These are phyloP conservation scores for Orthonychiurus folsomi DNA, from an alignment of 2,888 invertebrate species.

Conservation along the genomic window DNA sequence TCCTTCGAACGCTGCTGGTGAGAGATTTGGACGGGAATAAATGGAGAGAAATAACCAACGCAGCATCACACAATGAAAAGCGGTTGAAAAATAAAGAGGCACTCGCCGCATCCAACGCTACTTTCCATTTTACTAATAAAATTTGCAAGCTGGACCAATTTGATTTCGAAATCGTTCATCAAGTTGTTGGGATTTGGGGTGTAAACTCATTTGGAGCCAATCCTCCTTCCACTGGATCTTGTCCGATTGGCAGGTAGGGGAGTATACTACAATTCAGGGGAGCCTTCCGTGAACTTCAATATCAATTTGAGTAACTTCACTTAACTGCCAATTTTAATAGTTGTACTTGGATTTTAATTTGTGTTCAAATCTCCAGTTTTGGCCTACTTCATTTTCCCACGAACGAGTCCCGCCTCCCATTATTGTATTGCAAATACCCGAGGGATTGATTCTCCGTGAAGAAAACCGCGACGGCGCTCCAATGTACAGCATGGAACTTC, in stretches of 20 bases:
- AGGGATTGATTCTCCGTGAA: slow-evolving; percentile 26
- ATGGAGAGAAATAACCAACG: slow-evolving; percentile 50
- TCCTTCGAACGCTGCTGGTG: slow-evolving; percentile 57
- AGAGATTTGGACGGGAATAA: slow-evolving; percentile 51
- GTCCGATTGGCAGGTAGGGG: slow-evolving; percentile 22
- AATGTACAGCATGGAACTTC: slow-evolving; percentile 53
- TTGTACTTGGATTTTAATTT: slow-evolving; percentile 13
- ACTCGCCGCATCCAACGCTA: slow-evolving; percentile 16
- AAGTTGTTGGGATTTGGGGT: slow-evolving; percentile 27
- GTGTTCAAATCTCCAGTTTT: slow-evolving; percentile 13
- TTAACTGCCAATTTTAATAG: too few relatives aligned
- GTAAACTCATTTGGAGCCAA: slow-evolving; percentile 38
- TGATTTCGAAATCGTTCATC: slow-evolving; percentile 27
- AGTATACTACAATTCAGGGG: neutral
- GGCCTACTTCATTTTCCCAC: slow-evolving; percentile 52
- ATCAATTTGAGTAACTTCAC: too few relatives aligned
- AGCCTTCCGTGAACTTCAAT: too few relatives aligned
- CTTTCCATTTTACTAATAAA: slow-evolving; percentile 26
- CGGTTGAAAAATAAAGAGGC: slow-evolving; percentile 47
- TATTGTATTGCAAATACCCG: slow-evolving; percentile 51
- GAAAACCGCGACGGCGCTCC: slow-evolving; percentile 23
- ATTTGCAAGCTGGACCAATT: slow-evolving; percentile 27
- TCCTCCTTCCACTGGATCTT: slow-evolving; percentile 27
- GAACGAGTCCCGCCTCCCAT: slow-evolving; percentile 63
- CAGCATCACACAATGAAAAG: slow-evolving; percentile 58